Conservation (phyloP, 1,140 invertebrate genomes). For the Leptonema lineaticorne region DNA sequence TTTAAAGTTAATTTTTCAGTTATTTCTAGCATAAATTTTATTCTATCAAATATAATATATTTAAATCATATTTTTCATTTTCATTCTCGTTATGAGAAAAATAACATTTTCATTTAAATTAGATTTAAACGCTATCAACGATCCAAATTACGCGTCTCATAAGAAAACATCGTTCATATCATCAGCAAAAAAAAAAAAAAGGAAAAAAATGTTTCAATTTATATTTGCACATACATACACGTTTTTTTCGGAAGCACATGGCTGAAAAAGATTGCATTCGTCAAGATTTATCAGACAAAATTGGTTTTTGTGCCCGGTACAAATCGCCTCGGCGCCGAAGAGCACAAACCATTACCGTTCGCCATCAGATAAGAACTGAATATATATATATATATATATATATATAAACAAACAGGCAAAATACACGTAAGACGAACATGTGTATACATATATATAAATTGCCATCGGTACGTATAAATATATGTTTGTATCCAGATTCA, state of each 20-base stretch:
- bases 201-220: too few relatives aligned
- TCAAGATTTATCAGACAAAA: constrained; percentile 26
- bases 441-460: too few relatives aligned
- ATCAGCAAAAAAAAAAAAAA: not conserved
- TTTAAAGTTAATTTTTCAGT: too few relatives aligned
- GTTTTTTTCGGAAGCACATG: not conserved
- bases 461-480: too few relatives aligned
- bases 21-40: too few relatives aligned
- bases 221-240: not conserved
- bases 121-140: not conserved
- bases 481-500: too few relatives aligned
- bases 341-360: not conserved
- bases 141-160: not conserved
- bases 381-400: too few relatives aligned
- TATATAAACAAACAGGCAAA: too few relatives aligned
- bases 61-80: too few relatives aligned
- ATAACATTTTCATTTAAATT: not conserved
- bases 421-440: too few relatives aligned
- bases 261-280: constrained; percentile 18
- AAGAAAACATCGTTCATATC: not conserved
- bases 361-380: constrained; percentile 8
- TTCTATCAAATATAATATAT: too few relatives aligned
- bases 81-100: too few relatives aligned
- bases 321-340: not conserved
- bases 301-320: constrained; percentile 26